Percentiles rank a stretch among this genome's conserved stretches.
phyloP scores from a whole-genome alignment of 1,140 invertebrate genomes.

The Vanessa tameamea region DNA sequence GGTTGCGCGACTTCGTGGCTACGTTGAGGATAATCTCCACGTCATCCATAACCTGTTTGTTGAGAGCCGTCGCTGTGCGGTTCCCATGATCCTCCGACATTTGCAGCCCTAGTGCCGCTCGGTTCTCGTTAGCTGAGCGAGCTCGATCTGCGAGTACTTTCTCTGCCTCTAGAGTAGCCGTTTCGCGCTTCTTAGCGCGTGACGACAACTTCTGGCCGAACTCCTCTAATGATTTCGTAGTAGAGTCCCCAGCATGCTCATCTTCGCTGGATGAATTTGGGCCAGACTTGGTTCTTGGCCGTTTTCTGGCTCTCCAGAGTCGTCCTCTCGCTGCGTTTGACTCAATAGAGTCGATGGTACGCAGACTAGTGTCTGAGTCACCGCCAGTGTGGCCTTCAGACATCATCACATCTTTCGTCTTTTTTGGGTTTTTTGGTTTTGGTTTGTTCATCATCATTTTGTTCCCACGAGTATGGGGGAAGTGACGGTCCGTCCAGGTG shows the following conservation, averaged over 20 bases:
- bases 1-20: conserved; percentile 22
- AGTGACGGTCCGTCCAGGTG: conserved; percentile 11
- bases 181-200: not conserved
- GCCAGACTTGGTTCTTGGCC: not conserved
- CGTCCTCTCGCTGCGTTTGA: not conserved
- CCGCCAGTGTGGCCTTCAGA: not conserved
- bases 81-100: not conserved
- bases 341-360: not conserved
- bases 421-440: not conserved
- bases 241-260: not conserved
- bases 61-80: not conserved
- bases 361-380: not conserved
- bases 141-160: not conserved
- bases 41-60: not conserved
- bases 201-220: not conserved
- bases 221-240: not conserved
- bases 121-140: not conserved
- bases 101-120: not conserved
- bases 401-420: not conserved
- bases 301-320: not conserved
- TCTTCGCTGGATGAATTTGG: not conserved
- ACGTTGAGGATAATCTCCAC: conserved; percentile 19
- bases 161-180: not conserved
- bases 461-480: conserved; percentile 25
- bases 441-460: not conserved